Conservation (phyloP, 2,797 vertebrate species). For the Remorina albescens region DNA sequence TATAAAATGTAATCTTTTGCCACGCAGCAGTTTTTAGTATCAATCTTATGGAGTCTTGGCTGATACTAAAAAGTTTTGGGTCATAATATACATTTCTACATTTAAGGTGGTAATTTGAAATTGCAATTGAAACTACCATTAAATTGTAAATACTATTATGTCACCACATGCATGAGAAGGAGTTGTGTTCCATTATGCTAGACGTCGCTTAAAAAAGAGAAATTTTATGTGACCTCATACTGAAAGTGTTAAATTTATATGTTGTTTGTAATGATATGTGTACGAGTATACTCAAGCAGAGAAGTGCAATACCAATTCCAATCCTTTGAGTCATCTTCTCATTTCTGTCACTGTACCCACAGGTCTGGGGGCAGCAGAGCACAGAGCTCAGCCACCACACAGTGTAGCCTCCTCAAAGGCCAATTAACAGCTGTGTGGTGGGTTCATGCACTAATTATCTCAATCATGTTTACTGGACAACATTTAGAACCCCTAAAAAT, state of each 20-base stretch:
- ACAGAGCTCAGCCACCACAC: constrained; percentile 42
- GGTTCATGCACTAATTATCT: constrained; percentile 1
- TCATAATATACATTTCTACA: background rate
- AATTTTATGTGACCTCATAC: too few relatives aligned
- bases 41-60: too few relatives aligned
- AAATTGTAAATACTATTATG: background rate
- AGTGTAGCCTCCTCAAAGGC: constrained; percentile 13
- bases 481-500: background rate
- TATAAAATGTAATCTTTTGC: too few relatives aligned
- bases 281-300: constrained; percentile 24
- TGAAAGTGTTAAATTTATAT: background rate
- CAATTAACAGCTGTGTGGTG: constrained; percentile 12
- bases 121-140: background rate
- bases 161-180: background rate
- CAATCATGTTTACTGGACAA: background rate
- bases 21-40: too few relatives aligned
- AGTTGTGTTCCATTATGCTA: background rate
- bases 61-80: background rate
- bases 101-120: background rate
- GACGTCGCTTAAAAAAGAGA: background rate
- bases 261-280: constrained; percentile 4
- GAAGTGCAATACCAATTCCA: constrained; percentile 24
- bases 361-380: constrained; percentile 50
- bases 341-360: constrained; percentile 45
- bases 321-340: constrained; percentile 58